Percentiles rank a stretch among this genome's conserved stretches.
Conservation (phyloP, 2,113 vertebrate genomes). For the Sterna hirundo region DNA sequence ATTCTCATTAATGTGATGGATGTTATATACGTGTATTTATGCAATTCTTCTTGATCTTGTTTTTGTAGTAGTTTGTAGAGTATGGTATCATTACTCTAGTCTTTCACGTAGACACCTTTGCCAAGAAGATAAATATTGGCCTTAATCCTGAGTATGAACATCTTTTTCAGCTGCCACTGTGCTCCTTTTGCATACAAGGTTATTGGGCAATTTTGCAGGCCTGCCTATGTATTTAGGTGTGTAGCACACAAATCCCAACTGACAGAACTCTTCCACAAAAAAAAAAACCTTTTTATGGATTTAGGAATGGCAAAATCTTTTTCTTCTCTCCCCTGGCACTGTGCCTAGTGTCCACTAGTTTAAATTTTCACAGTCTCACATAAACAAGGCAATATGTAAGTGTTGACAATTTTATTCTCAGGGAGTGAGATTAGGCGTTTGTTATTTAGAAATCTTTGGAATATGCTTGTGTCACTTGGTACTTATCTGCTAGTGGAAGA, state of each 20-base stretch:
- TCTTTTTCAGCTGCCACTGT: slow-evolving; percentile 33
- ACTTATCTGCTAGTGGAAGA: not conserved
- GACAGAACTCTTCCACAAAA: not conserved
- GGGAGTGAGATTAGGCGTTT: not conserved
- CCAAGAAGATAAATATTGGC: slow-evolving; percentile 48
- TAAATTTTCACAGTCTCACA: not conserved
- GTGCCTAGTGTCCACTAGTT: not conserved
- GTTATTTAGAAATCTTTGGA: not conserved
- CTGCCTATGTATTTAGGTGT: not conserved
- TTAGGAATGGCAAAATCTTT: not conserved
- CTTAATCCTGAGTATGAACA: slow-evolving; percentile 12
- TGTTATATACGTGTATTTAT: slow-evolving; percentile 52
- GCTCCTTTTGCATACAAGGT: slow-evolving; percentile 8
- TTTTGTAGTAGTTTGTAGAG: slow-evolving; percentile 45
- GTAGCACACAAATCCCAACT: not conserved
- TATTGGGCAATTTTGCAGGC: not conserved
- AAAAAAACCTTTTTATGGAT: not conserved
- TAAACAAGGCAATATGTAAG: not conserved
- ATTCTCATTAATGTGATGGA: not conserved
- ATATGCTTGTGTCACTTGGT: not conserved
- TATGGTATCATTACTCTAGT: slow-evolving; percentile 35
- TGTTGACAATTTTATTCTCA: not conserved
- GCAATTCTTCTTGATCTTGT: slow-evolving; percentile 56
- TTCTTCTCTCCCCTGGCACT: not conserved
- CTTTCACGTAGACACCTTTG: slow-evolving; percentile 29